Evolutionary conservation across 2,113 vertebrate species (phyloP).

Genomic region (Acanthochromis polyacanthus): DNA sequence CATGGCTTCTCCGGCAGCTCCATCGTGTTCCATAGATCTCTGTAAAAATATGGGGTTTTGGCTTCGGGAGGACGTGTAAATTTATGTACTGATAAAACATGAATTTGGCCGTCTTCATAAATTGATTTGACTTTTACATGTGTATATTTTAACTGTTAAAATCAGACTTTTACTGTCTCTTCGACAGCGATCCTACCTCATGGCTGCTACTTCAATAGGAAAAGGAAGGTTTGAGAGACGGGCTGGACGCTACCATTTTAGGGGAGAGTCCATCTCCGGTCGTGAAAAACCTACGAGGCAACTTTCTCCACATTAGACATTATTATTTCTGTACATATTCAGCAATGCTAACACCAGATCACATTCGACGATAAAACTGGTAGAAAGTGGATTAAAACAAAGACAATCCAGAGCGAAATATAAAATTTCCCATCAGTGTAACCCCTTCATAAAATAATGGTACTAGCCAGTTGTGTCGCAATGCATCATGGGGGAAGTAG

Average conservation of each 20-base stretch:
- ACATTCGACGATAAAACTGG: fast-evolving
- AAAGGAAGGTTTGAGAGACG: slow-evolving; percentile 75
- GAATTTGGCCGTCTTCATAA: fast-evolving
- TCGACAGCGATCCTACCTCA: slow-evolving; percentile 77
- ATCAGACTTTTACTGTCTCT: slow-evolving; percentile 21
- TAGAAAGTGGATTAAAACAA: fast-evolving
- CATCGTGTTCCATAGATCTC: slow-evolving; percentile 47
- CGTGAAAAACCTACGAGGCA: background rate
- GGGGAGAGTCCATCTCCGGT: slow-evolving; percentile 64
- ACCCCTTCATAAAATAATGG: slow-evolving; percentile 48
- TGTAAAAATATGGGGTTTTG: background rate
- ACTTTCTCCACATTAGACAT: fast-evolving
- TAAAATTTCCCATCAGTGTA: fast-evolving
- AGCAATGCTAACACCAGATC: fast-evolving
- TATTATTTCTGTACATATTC: fast-evolving
- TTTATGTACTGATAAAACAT: fast-evolving
- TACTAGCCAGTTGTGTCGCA: slow-evolving; percentile 25
- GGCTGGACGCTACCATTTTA: slow-evolving; percentile 77
- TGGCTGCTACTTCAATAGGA: slow-evolving; percentile 84
- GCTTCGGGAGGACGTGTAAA: fast-evolving
- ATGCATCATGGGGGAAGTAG: slow-evolving; percentile 70
- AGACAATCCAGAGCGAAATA: background rate
- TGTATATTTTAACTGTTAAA: slow-evolving; percentile 32
- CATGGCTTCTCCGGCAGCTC: slow-evolving; percentile 69
- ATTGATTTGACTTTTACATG: fast-evolving